Evolutionary conservation across 2,797 vertebrate genomes (phyloP), one percentile per base, ranked within the genome.

Genomic region (Triplophysa bombifrons): DNA sequence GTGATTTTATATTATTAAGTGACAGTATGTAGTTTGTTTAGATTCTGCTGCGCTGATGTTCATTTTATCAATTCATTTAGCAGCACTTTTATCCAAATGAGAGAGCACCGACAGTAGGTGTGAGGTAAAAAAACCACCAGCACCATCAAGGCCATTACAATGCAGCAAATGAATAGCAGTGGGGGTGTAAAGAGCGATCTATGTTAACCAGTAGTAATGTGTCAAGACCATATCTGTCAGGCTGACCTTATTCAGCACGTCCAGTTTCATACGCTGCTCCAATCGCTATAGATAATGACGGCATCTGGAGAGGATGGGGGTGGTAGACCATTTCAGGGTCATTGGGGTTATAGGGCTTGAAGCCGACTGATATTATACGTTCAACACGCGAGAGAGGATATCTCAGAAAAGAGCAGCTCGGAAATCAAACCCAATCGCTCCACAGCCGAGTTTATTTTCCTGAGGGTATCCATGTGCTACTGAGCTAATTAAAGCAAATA

Each of bases 391-490:
- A 60, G 48, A 82, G 17, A 69, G n/a, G 64, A 46, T 73, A 63
- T 78, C 56, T 65, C 25, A 65, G 27, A 70, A 76, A 17, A 2
- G 53, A 66, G 34, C 70, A 20, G 63, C 53, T 25, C 22, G 25
- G 46, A 34, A 65, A 55, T 25, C 34, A 67, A 65, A 63, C 58
- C 55, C 27, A 50, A 34, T 74, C 44, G 12, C 30, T 66, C n/a
- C 60, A 25, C 7, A 19, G 51, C 41, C 72, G 70, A 81, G 66
- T 75, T 64, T 81, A 72, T 78, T 74, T 79, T 82, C 68, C 67
- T 72, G 30, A 30, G 58, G 66, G 71, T 22, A 70, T 41, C 76
- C 71, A 72, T 65, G 67, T 41, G 11, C 74, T 41, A 13, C 27
- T 20, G 38, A 11, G 2, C 72, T 80, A 76, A 83, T 76, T 83